Evolutionary conservation across 2,888 invertebrate genomes (phyloP).

Genomic region (Apamea sordens): DNA sequence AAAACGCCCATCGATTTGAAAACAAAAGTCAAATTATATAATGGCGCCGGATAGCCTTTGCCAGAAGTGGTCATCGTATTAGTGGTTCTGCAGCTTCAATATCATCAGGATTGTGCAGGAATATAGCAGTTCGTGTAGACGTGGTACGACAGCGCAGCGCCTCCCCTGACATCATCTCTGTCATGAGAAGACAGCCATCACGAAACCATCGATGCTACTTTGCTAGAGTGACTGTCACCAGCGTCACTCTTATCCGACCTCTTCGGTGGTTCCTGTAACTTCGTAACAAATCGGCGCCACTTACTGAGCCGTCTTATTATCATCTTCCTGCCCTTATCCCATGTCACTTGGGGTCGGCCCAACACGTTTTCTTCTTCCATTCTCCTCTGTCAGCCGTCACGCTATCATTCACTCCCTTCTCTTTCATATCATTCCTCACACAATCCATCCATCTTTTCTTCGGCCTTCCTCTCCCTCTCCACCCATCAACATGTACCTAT

Average conservation of each 20-base stretch:
- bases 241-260: not conserved
- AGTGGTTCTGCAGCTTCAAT: not conserved
- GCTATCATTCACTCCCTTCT: too few relatives aligned
- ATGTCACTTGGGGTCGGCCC: too few relatives aligned
- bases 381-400: too few relatives aligned
- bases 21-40: not conserved
- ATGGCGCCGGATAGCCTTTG: not conserved
- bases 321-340: too few relatives aligned
- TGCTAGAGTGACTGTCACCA: not conserved
- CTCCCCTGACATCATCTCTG: not conserved
- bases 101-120: not conserved
- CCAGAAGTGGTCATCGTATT: not conserved
- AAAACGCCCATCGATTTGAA: slow-evolving; percentile 3
- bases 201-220: not conserved
- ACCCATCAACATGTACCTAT: too few relatives aligned
- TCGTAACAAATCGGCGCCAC: not conserved
- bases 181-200: not conserved
- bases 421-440: too few relatives aligned
- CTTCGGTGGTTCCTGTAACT: not conserved
- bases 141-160: not conserved
- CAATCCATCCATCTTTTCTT: too few relatives aligned
- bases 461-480: too few relatives aligned
- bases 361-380: too few relatives aligned
- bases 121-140: not conserved
- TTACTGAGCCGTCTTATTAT: not conserved